These are phyloP conservation scores for Hippocampus guttulatus DNA, from an alignment of 2,113 vertebrate genomes.

Conservation along the genomic window DNA sequence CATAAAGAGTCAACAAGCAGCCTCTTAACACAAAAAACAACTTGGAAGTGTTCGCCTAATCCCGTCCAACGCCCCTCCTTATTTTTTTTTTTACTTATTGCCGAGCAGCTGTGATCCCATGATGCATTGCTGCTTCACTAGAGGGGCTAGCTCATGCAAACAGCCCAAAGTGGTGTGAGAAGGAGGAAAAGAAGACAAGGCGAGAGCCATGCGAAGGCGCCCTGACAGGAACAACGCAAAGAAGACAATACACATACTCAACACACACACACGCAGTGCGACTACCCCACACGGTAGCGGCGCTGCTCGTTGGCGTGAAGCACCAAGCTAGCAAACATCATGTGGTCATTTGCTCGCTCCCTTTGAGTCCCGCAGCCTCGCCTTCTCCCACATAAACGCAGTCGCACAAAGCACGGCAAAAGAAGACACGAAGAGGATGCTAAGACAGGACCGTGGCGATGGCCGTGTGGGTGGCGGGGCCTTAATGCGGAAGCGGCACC, in stretches of 20 bases:
- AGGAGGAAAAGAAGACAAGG: conserved; percentile 2
- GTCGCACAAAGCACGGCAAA: conserved; percentile 63
- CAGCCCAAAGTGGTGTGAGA: conserved; percentile 6
- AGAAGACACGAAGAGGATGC: conserved; percentile 27
- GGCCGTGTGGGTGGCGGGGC: conserved; percentile 27
- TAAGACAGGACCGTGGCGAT: conserved; percentile 42
- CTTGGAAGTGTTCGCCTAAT: background rate
- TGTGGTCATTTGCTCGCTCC: conserved; percentile 9
- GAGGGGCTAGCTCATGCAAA: conserved; percentile 40
- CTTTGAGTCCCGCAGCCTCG: conserved; percentile 12
- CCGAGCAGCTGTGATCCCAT: conserved; percentile 17
- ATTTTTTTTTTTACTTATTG: conserved; percentile 11
- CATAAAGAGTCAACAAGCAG: conserved; percentile 16
- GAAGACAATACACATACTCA: background rate
- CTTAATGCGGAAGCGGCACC: conserved; percentile 88
- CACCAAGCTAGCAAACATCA: background rate
- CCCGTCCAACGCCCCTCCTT: background rate
- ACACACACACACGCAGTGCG: background rate
- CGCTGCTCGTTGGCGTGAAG: background rate
- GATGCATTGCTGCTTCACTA: background rate
- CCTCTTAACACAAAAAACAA: conserved; percentile 25
- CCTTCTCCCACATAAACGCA: conserved; percentile 42
- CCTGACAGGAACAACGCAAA: background rate
- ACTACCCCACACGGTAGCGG: background rate
- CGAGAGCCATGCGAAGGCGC: conserved; percentile 4